phyloP scores from a whole-genome alignment of 2,113 vertebrate genomes.

The Amblyopsis rosae region DNA sequence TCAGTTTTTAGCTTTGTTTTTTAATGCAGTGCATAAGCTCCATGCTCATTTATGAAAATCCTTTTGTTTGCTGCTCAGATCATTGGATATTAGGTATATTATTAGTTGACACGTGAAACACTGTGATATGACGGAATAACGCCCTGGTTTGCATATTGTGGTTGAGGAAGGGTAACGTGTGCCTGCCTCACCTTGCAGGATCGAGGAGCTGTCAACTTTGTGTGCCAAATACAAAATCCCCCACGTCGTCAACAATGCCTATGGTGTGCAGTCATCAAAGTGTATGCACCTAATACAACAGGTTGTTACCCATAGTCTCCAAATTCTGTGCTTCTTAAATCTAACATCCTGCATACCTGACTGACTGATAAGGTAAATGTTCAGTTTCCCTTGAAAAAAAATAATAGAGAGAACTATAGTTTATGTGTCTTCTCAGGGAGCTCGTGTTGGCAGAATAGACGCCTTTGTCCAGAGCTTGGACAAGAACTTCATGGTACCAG shows the following conservation, averaged over 20 bases:
- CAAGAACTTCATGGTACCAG: slow-evolving; percentile 99
- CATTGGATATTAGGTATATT: no score
- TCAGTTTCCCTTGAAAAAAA: no score
- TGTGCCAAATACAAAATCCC: slow-evolving; percentile 86
- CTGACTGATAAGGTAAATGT: no score
- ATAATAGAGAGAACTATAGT: not conserved
- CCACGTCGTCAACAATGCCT: slow-evolving; percentile 97
- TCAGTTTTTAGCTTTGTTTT: no score
- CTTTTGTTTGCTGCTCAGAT: no score
- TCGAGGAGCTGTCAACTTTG: slow-evolving; percentile 88
- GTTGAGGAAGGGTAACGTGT: not conserved
- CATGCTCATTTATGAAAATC: no score
- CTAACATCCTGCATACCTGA: not conserved
- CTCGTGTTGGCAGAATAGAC: slow-evolving; percentile 91
- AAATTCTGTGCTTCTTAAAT: not conserved
- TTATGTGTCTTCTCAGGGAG: slow-evolving; percentile 76
- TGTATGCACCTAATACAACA: slow-evolving; percentile 98
- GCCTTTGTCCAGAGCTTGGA: slow-evolving; percentile 98
- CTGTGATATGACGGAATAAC: not conserved
- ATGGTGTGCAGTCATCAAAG: slow-evolving; percentile 94
- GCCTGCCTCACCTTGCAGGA: slow-evolving; percentile 63
- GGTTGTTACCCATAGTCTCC: slow-evolving; percentile 64
- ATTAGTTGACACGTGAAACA: no score
- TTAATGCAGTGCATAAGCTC: no score
- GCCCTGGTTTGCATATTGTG: not conserved